Evolutionary conservation across 2,888 invertebrate species (phyloP).

Genomic region (Liopterus haemorrhoidalis): DNA sequence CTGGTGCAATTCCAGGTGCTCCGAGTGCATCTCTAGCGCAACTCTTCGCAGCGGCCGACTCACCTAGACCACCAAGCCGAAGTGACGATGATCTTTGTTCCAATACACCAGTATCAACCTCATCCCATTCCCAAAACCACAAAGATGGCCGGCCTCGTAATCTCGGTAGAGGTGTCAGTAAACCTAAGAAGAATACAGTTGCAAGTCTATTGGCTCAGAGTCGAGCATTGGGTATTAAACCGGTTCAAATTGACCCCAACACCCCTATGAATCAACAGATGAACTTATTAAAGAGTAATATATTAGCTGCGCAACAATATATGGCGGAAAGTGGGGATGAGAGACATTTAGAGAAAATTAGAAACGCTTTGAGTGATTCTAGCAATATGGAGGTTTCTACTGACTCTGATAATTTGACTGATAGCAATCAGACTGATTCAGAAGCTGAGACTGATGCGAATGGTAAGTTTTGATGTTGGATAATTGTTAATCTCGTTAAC

Average conservation of each 20-base stretch:
- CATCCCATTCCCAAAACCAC: slow-evolving; percentile 37
- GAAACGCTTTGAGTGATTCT: slow-evolving; percentile 51
- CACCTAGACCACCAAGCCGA: slow-evolving; percentile 53
- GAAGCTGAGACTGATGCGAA: slow-evolving; percentile 46
- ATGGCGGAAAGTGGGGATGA: slow-evolving; percentile 40
- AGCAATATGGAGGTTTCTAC: slow-evolving; percentile 54
- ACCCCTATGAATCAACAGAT: slow-evolving; percentile 54
- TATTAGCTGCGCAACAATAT: slow-evolving; percentile 64
- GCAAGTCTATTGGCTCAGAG: slow-evolving; percentile 83
- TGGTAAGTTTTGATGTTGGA: too few species aligned
- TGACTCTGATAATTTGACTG: slow-evolving; percentile 55
- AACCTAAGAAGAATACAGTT: slow-evolving; percentile 89
- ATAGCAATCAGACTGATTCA: slow-evolving; percentile 55
- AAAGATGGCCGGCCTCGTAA: slow-evolving; percentile 79
- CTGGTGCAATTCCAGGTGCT: slow-evolving; percentile 46
- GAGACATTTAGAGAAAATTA: slow-evolving; percentile 51
- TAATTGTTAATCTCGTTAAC: too few species aligned
- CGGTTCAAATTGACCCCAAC: slow-evolving; percentile 57
- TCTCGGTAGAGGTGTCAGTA: slow-evolving; percentile 79
- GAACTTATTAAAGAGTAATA: slow-evolving; percentile 52
- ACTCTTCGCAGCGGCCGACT: slow-evolving; percentile 54
- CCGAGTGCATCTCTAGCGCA: slow-evolving; percentile 52
- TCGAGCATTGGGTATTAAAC: slow-evolving; percentile 70
- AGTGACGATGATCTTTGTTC: slow-evolving; percentile 42
- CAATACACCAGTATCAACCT: slow-evolving; percentile 33